Conservation (phyloP, 2,888 invertebrate species). For the Ophraella communa region DNA sequence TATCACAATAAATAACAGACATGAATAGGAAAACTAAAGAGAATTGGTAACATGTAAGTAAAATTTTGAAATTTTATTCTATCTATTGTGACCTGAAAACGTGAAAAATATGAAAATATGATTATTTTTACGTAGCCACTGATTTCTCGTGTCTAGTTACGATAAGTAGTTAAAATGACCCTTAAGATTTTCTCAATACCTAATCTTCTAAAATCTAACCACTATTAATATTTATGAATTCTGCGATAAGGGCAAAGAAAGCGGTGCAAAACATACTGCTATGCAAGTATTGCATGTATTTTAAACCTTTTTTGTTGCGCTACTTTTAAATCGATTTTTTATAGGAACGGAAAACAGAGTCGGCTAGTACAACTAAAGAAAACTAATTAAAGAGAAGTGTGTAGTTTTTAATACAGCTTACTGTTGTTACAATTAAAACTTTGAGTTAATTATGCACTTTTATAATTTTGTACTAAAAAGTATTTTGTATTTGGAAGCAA, state of each 20-base stretch:
- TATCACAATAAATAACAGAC: no score
- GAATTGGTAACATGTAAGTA: not conserved
- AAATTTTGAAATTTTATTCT: not conserved
- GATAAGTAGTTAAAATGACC: slow-evolving; percentile 9
- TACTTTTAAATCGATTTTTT: slow-evolving; percentile 19
- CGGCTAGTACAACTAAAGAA: not conserved
- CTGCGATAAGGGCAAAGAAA: slow-evolving; percentile 27
- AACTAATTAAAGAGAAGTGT: not conserved
- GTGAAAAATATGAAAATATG: not conserved
- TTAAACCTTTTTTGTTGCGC: slow-evolving; percentile 24
- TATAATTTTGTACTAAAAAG: no score
- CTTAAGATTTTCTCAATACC: slow-evolving; percentile 13
- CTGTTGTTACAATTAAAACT: no score
- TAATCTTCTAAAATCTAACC: slow-evolving; percentile 20
- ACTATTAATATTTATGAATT: slow-evolving; percentile 35
- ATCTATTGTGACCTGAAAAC: not conserved
- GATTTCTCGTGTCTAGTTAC: slow-evolving; percentile 16
- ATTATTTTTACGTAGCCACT: not conserved
- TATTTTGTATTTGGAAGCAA: no score
- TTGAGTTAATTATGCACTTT: no score
- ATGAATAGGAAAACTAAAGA: not conserved
- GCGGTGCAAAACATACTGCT: slow-evolving; percentile 28
- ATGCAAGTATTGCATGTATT: slow-evolving; percentile 34
- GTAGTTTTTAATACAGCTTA: not conserved
- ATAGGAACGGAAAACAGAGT: slow-evolving; percentile 13